Evolutionary conservation across 2,888 invertebrate species (phyloP), one percentile per base, ranked within the genome.

Genomic region (Andricus curvator): DNA sequence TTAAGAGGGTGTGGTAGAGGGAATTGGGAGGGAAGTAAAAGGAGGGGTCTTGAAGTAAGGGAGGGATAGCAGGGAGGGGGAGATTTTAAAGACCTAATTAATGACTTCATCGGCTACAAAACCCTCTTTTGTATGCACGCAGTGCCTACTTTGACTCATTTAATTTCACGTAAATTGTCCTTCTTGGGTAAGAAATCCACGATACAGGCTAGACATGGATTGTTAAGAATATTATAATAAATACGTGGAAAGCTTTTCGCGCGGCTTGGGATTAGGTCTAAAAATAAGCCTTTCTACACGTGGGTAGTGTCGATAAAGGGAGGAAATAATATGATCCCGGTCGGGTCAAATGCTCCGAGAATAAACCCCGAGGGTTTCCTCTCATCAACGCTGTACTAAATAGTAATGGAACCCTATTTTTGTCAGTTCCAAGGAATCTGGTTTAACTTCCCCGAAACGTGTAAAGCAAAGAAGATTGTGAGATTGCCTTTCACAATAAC

Each of bases 241-340:
- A 51, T 13, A 29, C 29, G 4, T 20, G 51, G 29, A 70, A 70
- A 70, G 29, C n/a, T 51, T 37, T 68, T 33, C 25, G 51, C 70
- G n/a, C 20, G 51, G 48, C 33, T 70, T 70, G 20, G 13, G 29
- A 70, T 29, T 70, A 70, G 11, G 48, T 48, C 70, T 70, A 70
- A 70, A 70, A 70, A 70, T 70, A 70, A 51, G 70, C 51, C 70
- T 70, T 70, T 70, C 70, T 51, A 29, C 51, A 51, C 70, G 29
- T 48, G 70, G 70, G 51, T 29, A 51, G 70, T 70, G 70, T 51
- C 70, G 51, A 70, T 70, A 70, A 70, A 70, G 70, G 70, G 70
- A 70, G 70, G 51, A 51, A 60, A 60, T 70, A 60, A 60, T 70
- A 51, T 70, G 48, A 70, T 51, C 51, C 70, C 13, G 20, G 51